phyloP scores from a whole-genome alignment of 35 echinoderm and acorn worm genomes.

The Apostichopus parvimensis region DNA sequence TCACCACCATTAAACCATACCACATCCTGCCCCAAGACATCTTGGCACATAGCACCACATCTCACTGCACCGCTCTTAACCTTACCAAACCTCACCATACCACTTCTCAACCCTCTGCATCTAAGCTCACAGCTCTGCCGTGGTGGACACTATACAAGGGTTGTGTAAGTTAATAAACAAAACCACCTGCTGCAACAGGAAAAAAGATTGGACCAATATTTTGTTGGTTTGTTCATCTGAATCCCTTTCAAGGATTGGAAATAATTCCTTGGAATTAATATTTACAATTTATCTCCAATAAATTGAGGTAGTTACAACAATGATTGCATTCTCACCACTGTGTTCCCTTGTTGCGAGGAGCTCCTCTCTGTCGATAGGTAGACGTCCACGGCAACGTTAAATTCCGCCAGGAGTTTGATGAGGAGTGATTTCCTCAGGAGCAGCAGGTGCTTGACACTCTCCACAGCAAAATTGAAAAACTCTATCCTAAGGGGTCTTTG shows the following conservation, averaged over 20 bases:
- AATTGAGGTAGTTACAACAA: background rate
- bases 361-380: constrained; percentile 18
- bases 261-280: background rate
- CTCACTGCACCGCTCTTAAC: too few relatives aligned
- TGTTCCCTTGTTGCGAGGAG: background rate
- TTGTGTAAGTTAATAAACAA: background rate
- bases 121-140: background rate
- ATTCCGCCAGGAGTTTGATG: constrained; percentile 24
- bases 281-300: background rate
- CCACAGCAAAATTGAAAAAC: constrained; percentile 15
- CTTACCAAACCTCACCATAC: background rate
- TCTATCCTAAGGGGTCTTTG: background rate
- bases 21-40: too few relatives aligned
- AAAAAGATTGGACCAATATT: too few relatives aligned
- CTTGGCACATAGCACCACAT: too few relatives aligned
- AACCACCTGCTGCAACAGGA: too few relatives aligned
- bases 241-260: background rate
- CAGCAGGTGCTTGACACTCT: constrained; percentile 21
- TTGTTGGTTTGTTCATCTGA: background rate
- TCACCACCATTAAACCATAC: too few relatives aligned
- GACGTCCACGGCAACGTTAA: constrained; percentile 19
- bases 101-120: background rate
- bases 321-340: background rate
- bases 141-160: background rate
- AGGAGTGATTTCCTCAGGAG: background rate